Evolutionary conservation across 2,113 vertebrate genomes (phyloP), one percentile per base, ranked within the genome.

Genomic region (Megaptera novaeangliae): DNA sequence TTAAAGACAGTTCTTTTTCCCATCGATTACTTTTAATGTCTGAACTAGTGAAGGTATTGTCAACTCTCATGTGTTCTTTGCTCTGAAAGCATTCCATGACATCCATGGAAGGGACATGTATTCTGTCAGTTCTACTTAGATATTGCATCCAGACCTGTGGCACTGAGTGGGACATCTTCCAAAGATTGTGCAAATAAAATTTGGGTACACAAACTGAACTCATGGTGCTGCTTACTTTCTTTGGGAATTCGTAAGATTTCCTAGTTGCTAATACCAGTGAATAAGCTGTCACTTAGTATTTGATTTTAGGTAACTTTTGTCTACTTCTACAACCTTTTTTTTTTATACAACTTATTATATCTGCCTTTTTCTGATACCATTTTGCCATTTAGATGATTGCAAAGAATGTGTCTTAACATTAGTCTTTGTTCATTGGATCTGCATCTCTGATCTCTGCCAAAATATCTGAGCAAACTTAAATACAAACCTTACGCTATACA

Each of bases 401-500:
- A 95, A 96, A 98, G 96, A 97, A 94, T 98, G 95, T 98, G 92
- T 95, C 96, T 98, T 98, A 98, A 97, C 93, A 97, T 98, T 98
- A 31, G 68, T 94, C 97, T 98, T 98, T 98, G 98, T 98, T 97
- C 92, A 96, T 98, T 97, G 97, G 95, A 97, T 98, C 96, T 98
- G 95, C 98, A 96, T 97, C 96, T 98, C 96, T 98, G 96, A 97
- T 98, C 94, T 98, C 88, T 98, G 98, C 98, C 98, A 98, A 95
- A 98, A 97, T 98, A 97, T 91, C 95, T 81, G 97, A 98, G 97
- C 97, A 98, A 98, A 98, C 97, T 97, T 98, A 98, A 98, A 97
- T 98, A 97, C 98, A 98, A 98, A 98, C 92, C 97, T 98, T 98
- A 97, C 52, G 57, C 97, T 98, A 95, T 98, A 98, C 98, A 98